These are phyloP conservation scores for Vanessa cardui DNA, from an alignment of 2,888 invertebrate species.

Conservation along the genomic window DNA sequence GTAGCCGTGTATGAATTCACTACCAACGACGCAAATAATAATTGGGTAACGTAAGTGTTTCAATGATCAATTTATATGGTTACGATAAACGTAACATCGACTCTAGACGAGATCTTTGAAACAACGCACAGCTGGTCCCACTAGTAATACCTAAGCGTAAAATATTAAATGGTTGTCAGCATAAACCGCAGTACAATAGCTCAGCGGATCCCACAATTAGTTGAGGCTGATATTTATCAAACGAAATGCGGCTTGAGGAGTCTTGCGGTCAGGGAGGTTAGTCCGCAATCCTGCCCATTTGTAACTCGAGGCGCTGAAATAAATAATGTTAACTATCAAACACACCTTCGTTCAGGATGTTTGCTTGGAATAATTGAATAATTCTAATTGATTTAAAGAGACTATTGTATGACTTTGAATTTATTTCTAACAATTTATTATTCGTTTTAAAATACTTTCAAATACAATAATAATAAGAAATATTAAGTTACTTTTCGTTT, in stretches of 20 bases:
- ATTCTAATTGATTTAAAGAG: background rate
- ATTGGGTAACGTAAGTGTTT: too few relatives aligned
- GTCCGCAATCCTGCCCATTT: slow-evolving; percentile 19
- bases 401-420: background rate
- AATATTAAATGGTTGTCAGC: slow-evolving; percentile 3
- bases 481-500: too few relatives aligned
- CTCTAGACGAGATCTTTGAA: background rate
- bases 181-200: slow-evolving; percentile 12
- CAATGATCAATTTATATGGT: too few relatives aligned
- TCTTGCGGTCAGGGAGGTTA: slow-evolving; percentile 21
- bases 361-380: slow-evolving; percentile 1
- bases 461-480: too few relatives aligned
- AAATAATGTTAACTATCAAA: slow-evolving; percentile 14
- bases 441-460: too few relatives aligned
- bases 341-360: slow-evolving; percentile 5
- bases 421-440: too few relatives aligned
- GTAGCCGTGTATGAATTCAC: too few relatives aligned
- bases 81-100: background rate
- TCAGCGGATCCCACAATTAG: slow-evolving; percentile 15
- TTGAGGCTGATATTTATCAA: slow-evolving; percentile 26
- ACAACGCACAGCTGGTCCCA: background rate
- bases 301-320: slow-evolving; percentile 15
- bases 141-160: background rate
- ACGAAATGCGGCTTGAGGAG: slow-evolving; percentile 4
- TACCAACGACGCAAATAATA: too few relatives aligned